These are phyloP conservation scores for Hycleus cichorii DNA, from an alignment of 1,140 invertebrate genomes.

Conservation along the genomic window DNA sequence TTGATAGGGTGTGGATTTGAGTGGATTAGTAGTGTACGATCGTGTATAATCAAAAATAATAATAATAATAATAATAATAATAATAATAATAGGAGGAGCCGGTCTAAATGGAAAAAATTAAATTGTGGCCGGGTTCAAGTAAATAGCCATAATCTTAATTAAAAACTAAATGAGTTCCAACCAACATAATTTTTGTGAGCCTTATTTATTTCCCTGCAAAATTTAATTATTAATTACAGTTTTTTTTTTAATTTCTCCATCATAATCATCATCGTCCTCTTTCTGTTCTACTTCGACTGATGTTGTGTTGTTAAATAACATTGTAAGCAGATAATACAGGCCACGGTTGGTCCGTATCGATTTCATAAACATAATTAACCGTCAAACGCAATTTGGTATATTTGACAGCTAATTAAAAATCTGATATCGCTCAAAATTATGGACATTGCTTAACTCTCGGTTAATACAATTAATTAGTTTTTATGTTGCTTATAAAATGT, in stretches of 20 bases:
- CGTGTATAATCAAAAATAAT: too few relatives aligned
- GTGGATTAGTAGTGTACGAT: too few relatives aligned
- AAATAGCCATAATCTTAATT: slow-evolving; percentile 35
- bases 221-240: slow-evolving; percentile 30
- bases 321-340: slow-evolving; percentile 14
- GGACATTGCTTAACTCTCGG: slow-evolving; percentile 21
- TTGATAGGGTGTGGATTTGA: too few relatives aligned
- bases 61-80: too few relatives aligned
- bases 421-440: slow-evolving; percentile 25
- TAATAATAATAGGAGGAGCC: not conserved
- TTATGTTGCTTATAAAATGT: slow-evolving; percentile 7
- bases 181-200: slow-evolving; percentile 24
- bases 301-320: slow-evolving; percentile 9
- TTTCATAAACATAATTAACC: slow-evolving; percentile 27
- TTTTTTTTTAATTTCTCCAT: slow-evolving; percentile 1
- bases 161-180: slow-evolving; percentile 36
- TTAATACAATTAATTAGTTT: slow-evolving; percentile 26
- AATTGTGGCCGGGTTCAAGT: slow-evolving; percentile 27
- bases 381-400: slow-evolving; percentile 30
- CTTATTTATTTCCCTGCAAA: slow-evolving; percentile 27
- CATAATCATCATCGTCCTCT: too few relatives aligned
- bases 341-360: slow-evolving; percentile 9
- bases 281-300: too few relatives aligned
- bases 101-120: slow-evolving; percentile 22
- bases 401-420: slow-evolving; percentile 33